Evolutionary conservation across 2,797 vertebrate genomes (phyloP), one percentile per base, ranked within the genome.

Genomic region (Lepidocolaptes lacrymiger): DNA sequence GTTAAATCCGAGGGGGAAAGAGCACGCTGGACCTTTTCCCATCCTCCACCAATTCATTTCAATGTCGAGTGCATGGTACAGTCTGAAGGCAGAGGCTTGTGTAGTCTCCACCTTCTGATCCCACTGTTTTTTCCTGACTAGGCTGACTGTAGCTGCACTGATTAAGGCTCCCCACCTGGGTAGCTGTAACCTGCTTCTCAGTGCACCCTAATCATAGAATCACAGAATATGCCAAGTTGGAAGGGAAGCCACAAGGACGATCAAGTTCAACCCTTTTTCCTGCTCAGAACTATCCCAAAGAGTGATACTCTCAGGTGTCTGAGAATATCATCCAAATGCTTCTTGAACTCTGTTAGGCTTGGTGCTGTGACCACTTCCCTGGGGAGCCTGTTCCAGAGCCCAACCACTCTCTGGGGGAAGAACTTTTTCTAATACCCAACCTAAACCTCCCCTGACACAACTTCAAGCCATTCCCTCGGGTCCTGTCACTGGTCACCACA

Each of bases 1-100:
- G 24, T 44, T 59, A 20, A 61, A 88, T 22, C 21, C 63, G 46
- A 48, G 7, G 27, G n/a, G 26, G 6, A 30, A 69, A 77, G 30
- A 91, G n/a, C 28, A 24, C 1, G 16, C 23, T 79, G 61, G 26
- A 32, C 46, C 10, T 59, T 56, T 27, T 44, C 32, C 43, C 27
- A n/a, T 9, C 9, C 14, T 18, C 48, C 32, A 44, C 14, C 43
- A 24, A n/a, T 30, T 36, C 19, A 36, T 51, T 80, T 30, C 55
- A 72, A 43, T 2, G 0, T 10, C 19, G 26, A 34, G 28, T 8
- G 12, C 23, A 49, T 0, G 0, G 22, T 41, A 22, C 9, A 26
- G 11, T 61, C 26, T 61, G 26, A 61, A 36, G 12, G 26, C 34
- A 79, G 34, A 51, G 8, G 46, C 18, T 10, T 30, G 6, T 15